These are phyloP conservation scores for Callinectes sapidus DNA, from an alignment of 2,888 invertebrate species.

Conservation along the genomic window DNA sequence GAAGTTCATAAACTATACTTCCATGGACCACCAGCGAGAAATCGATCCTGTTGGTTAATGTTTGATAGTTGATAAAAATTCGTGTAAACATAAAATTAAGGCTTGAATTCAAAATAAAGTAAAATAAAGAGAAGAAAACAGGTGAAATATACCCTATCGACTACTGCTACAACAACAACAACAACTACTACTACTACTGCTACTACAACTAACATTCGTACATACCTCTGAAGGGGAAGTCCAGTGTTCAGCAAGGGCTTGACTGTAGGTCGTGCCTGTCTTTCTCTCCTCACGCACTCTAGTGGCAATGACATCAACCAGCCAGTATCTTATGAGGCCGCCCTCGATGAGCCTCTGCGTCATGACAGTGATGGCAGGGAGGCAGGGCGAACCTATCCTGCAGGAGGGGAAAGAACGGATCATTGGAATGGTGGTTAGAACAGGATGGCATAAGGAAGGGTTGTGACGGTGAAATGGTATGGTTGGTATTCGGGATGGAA, in stretches of 20 bases:
- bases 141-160: neutral
- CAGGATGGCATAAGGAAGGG: neutral
- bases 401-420: neutral
- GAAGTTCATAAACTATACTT: neutral
- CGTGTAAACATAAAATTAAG: neutral
- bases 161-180: neutral
- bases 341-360: slow-evolving; percentile 57
- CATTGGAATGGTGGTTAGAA: neutral
- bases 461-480: too few relatives aligned
- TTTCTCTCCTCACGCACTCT: slow-evolving; percentile 38
- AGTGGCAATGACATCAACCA: slow-evolving; percentile 33
- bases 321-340: slow-evolving; percentile 47
- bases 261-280: neutral
- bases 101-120: neutral
- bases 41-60: too few relatives aligned
- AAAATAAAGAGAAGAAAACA: neutral
- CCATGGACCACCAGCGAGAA: too few relatives aligned
- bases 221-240: neutral
- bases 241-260: neutral
- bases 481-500: too few relatives aligned
- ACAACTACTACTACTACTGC: neutral
- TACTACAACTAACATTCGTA: neutral
- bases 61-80: too few relatives aligned
- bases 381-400: slow-evolving; percentile 56
- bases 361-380: slow-evolving; percentile 2